Conservation (phyloP, 2,797 vertebrate species). For the Rhodeus uyekii region DNA sequence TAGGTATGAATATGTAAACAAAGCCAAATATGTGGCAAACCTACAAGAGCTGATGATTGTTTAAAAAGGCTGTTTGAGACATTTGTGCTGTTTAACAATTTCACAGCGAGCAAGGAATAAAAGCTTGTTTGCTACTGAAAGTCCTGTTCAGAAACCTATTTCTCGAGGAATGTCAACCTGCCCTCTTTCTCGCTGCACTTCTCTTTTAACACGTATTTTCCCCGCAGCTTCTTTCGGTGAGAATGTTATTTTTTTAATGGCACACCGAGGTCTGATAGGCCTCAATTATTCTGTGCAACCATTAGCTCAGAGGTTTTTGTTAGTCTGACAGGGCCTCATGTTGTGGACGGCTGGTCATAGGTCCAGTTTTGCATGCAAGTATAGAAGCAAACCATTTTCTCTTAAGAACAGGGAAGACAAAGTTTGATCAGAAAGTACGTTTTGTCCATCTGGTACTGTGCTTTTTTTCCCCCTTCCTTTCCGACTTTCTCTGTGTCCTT, state of each 20-base stretch:
- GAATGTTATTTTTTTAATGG: conserved; percentile 30
- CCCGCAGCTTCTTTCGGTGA: background rate
- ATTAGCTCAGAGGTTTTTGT: conserved; percentile 1
- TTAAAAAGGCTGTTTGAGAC: background rate
- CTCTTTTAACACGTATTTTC: background rate
- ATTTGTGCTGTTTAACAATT: background rate
- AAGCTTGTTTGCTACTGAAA: conserved; percentile 4
- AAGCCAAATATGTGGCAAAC: background rate
- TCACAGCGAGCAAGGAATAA: background rate
- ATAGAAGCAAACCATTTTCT: background rate
- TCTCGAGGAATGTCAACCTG: background rate
- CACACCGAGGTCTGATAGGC: conserved; percentile 11
- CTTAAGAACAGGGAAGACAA: background rate
- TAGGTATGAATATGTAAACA: background rate
- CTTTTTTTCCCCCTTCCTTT: background rate
- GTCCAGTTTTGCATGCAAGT: background rate
- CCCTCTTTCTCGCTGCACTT: background rate
- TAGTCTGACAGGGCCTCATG: background rate
- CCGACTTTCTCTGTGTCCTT: background rate
- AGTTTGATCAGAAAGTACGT: background rate
- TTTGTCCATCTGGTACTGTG: background rate
- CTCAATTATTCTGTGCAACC: background rate
- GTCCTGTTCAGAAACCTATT: background rate
- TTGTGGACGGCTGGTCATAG: background rate
- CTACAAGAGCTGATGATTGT: background rate